Evolutionary conservation across 2,888 invertebrate species (phyloP).

Genomic region (Folsomia manolachei): DNA sequence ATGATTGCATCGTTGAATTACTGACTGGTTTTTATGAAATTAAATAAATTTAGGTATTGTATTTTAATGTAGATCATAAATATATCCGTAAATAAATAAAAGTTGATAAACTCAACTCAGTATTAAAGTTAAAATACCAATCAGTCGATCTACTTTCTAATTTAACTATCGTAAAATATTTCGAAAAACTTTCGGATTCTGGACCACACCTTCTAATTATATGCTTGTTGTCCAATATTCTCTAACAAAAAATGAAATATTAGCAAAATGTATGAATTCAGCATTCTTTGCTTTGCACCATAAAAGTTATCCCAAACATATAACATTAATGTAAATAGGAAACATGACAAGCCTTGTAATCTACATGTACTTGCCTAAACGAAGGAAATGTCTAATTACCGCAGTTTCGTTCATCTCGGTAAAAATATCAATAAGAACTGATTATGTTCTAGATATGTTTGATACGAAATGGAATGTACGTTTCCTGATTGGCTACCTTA

Average conservation of each 20-base stretch:
- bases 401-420: neutral
- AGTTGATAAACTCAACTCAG: neutral
- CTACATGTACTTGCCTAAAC: too few species aligned
- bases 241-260: neutral
- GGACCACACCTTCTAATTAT: neutral
- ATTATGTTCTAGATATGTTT: constrained; percentile 32
- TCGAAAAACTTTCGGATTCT: neutral
- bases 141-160: neutral
- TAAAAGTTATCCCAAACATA: neutral
- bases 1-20: constrained; percentile 1
- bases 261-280: neutral
- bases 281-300: neutral
- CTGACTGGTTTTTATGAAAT: neutral
- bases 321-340: neutral
- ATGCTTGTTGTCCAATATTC: too few species aligned
- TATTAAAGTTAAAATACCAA: neutral
- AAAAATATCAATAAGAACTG: neutral
- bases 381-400: too few species aligned
- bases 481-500: neutral
- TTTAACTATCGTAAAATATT: neutral
- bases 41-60: neutral
- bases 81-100: neutral
- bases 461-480: constrained; percentile 38
- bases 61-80: neutral
- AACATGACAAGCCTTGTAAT: too few species aligned